Percentiles rank a stretch among this genome's conserved stretches.
These are phyloP conservation scores for Oxycera nigricornis DNA, from an alignment of 2,888 invertebrate species.

Conservation along the genomic window DNA sequence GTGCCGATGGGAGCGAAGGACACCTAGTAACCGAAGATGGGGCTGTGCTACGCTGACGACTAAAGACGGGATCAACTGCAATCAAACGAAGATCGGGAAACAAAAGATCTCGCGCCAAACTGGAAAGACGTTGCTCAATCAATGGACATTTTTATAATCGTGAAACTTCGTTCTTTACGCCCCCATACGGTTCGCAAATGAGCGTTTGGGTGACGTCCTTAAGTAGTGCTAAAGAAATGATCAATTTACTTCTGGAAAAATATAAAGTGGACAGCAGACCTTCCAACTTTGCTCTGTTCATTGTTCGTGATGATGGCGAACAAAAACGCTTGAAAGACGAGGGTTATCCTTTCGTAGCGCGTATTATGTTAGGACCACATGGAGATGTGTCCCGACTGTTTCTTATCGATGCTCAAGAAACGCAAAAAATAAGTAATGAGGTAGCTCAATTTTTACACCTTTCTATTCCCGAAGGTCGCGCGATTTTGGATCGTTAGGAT, in stretches of 20 bases:
- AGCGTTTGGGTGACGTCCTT: conserved; percentile 83
- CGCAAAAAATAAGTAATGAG: conserved; percentile 75
- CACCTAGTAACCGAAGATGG: conserved; percentile 62
- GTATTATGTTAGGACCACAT: conserved; percentile 79
- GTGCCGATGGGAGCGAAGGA: background rate
- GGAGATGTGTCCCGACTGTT: conserved; percentile 81
- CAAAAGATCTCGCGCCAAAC: conserved; percentile 70
- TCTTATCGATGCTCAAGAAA: conserved; percentile 76
- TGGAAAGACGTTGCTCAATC: conserved; percentile 80
- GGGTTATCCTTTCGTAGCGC: conserved; percentile 77
- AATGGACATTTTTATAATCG: conserved; percentile 87
- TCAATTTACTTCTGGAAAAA: conserved; percentile 81
- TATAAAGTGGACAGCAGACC: conserved; percentile 83
- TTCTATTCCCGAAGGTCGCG: conserved; percentile 76
- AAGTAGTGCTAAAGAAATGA: conserved; percentile 74
- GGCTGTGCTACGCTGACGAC: conserved; percentile 64
- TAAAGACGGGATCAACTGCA: conserved; percentile 69
- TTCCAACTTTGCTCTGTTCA: conserved; percentile 80
- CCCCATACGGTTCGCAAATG: conserved; percentile 82
- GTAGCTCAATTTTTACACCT: conserved; percentile 84
- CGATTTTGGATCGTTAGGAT: conserved; percentile 77
- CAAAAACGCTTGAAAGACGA: conserved; percentile 75
- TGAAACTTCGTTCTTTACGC: conserved; percentile 84
- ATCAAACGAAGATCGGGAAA: conserved; percentile 74
- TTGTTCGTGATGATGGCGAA: conserved; percentile 81